Evolutionary conservation across 35 echinoderm and acorn worm genomes (phyloP), one percentile per base, ranked within the genome.

Genomic region (Amphiura filiformis): DNA sequence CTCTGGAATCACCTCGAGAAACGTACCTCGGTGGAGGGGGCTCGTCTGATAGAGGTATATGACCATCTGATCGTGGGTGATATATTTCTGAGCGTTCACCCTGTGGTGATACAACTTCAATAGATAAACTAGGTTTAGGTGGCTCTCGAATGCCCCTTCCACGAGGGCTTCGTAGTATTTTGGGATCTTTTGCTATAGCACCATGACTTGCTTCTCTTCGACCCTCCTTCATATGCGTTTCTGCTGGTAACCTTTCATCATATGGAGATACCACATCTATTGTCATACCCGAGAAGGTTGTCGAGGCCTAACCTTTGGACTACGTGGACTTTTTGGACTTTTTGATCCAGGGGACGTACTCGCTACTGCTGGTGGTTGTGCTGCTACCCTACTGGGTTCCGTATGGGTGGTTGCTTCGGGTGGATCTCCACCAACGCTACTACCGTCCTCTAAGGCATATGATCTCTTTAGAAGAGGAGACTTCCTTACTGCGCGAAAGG

Each of bases 401-500:
- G 61, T 18, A 7, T 52, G 7, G 20, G 44, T 11, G 7, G 7
- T 7, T 11, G 7, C 44, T 52, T 11, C 7, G 20, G 7, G 7
- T 11, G 7, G 7, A 20, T 52, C 44, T 52, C 44, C 20, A 11
- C 7, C 7, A 20, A 7, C 44, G 26, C 28, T 30, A 70, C 26
- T n/a, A n/a, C 26, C 28, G 26, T 70, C 83, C 34, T 65, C 64
- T 56, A 61, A 85, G 83, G 83, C 34, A 65, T 85, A 61, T 32
- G 83, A 85, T 85, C 83, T 12, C 44, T 85, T 85, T 15, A 84
- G 77, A 37, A 87, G 90, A n/a, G 90, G 82, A 28, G 86, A 83
- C n/a, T 90, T 86, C 57, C 88, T 92, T 0, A 96, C 94, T 22
- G 86, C 81, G 81, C 90, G 94, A 85, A 96, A 96, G 86, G 94